Conservation (phyloP, 1,140 invertebrate species). For the Neodiprion virginianus region DNA sequence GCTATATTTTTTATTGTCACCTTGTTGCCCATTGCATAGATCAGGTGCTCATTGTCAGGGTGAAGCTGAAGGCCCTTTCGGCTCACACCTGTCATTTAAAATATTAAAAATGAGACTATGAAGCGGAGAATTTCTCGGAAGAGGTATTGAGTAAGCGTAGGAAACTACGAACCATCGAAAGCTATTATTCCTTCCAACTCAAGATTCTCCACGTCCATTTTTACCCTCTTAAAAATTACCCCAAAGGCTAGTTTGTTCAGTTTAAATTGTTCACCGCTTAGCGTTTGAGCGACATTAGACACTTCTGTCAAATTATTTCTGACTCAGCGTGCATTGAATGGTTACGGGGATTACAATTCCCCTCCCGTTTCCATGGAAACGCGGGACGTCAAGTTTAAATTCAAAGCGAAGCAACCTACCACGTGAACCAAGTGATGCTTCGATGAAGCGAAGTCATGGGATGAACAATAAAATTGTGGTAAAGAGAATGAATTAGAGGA, state of each 20-base stretch:
- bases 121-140: slow-evolving; percentile 10
- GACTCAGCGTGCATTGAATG: neutral
- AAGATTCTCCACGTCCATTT: slow-evolving; percentile 65
- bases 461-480: too few species aligned
- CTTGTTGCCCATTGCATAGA: slow-evolving; percentile 87
- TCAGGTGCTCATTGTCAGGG: slow-evolving; percentile 76
- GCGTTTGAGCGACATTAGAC: neutral
- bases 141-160: slow-evolving; percentile 9
- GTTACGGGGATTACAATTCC: neutral
- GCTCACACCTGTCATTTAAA: slow-evolving; percentile 65
- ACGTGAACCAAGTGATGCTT: too few species aligned
- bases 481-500: too few species aligned
- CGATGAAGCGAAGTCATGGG: too few species aligned
- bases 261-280: neutral
- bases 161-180: slow-evolving; percentile 68
- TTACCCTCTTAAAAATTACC: neutral
- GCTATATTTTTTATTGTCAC: slow-evolving; percentile 79
- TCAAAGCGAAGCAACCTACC: too few species aligned
- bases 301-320: neutral
- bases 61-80: slow-evolving; percentile 78
- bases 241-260: neutral
- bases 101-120: slow-evolving; percentile 13
- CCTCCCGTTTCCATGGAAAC: neutral
- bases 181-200: slow-evolving; percentile 73
- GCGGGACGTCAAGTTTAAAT: neutral